These are phyloP conservation scores for Alectura lathami DNA, from an alignment of 2,113 vertebrate genomes.

Conservation along the genomic window DNA sequence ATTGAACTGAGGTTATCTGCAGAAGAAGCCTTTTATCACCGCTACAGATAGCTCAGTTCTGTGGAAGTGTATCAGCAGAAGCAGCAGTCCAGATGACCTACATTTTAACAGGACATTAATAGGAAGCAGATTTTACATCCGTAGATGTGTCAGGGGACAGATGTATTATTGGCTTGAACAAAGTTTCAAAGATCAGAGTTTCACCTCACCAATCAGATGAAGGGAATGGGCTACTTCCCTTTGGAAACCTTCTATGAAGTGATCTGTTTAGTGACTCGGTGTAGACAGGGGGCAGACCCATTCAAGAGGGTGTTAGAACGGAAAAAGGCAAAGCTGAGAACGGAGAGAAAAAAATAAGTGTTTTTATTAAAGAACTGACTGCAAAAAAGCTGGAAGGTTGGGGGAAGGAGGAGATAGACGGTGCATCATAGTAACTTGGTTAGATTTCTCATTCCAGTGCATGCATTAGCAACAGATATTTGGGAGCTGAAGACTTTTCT, in stretches of 20 bases:
- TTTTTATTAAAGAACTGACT: conserved; percentile 10
- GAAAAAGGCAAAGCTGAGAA: neutral
- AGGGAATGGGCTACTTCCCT: neutral
- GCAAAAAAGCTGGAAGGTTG: neutral
- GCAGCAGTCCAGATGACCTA: neutral
- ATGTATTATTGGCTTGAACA: neutral
- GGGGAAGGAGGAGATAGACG: neutral
- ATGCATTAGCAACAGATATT: neutral
- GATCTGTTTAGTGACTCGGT: neutral
- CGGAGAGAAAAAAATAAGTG: neutral
- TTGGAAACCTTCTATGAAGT: neutral
- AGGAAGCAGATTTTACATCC: conserved; percentile 15
- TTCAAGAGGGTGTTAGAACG: neutral
- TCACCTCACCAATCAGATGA: neutral
- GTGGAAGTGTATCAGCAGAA: neutral
- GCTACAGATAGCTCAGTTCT: neutral
- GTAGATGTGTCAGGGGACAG: neutral
- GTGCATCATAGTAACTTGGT: neutral
- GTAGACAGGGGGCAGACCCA: neutral
- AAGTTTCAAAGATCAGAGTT: neutral
- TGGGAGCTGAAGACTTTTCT: neutral
- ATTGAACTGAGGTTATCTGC: neutral
- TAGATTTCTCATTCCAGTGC: neutral
- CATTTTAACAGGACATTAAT: neutral
- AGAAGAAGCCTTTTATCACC: neutral